Evolutionary conservation across 2,797 vertebrate species (phyloP), one percentile per base, ranked within the genome.

Genomic region (Brotula barbata): DNA sequence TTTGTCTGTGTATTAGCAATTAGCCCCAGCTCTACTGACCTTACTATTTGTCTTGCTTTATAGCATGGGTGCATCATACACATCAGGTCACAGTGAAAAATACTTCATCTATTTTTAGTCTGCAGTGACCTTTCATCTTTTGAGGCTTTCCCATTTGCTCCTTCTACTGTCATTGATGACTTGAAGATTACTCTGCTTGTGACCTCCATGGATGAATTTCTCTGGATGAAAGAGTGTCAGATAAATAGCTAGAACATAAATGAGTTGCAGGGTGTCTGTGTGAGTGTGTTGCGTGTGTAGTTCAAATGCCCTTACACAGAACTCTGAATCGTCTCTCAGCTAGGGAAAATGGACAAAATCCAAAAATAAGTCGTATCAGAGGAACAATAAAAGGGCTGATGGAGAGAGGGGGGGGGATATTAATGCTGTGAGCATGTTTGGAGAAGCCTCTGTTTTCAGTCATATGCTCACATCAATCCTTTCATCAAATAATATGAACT

Each of bases 61-160:
- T 39, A n/a, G 2, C 11, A 6, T 4, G 28, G 6, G 7, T 34
- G 20, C 37, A 28, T 39, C 20, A 19, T 48, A 19, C 20, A 40
- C 9, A 33, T 33, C 31, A 4, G 4, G 3, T 28, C 31, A 33
- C 31, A 7, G 31, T 33, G 62, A 43, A 64, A 50, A 48, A 15
- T 3, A 20, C 39, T 17, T n/a, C 16, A 3, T 13, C 14, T 23
- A 2, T 17, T 34, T 37, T 47, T 12, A 11, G 25, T 14, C 22
- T 50, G 33, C 15, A 3, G n/a, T 1, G 53, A 33, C 10, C 28
- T 52, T 14, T 58, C 48, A 7, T 8, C 9, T 49, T 66, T 65
- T 12, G 6, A 33, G 2, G 2, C 25, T 28, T 17, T 34, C 1
- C 6, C 15, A 33, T 52, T 13, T 47, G 1, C 44, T 40, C 57